Evolutionary conservation across 2,888 invertebrate genomes (phyloP), one percentile per base, ranked within the genome.

Genomic region (Drosophila fulvimacula): DNA sequence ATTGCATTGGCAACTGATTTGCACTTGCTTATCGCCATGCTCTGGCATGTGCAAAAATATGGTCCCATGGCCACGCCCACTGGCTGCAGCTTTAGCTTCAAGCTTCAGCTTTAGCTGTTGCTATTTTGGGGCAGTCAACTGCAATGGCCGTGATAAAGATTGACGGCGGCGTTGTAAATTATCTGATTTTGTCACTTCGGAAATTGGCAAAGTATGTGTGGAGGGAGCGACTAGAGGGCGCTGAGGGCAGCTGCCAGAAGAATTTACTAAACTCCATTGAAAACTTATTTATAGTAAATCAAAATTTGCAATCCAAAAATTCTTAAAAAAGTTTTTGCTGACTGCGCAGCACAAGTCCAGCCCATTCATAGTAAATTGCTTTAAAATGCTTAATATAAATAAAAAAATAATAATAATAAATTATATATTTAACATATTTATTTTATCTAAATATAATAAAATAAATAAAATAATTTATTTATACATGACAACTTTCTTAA

Each of bases 171-270:
- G 88, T 79, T 88, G 84, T 89, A 90, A 91, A 91, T 91, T 90
- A 82, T 85, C 90, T 91, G 90, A 90, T 91, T 91, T 89, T 91
- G 91, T 90, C 91, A 91, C 89, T 81, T 87, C 79, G 85, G 86
- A 91, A 91, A 91, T 91, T 91, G 91, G 90, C 85, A 90, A 88
- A 88, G 88, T 85, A 74, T 88, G 74, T 69, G 72, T 62, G 69
- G 57, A 63, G 58, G 13, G 21, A 21, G 13, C 11, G 36, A n/a
- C 6, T 3, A 5, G 7, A 36, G 36, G 6, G 6, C 1, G n/a
- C 38, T 3, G 38, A 3, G 19, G 39, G 38, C 38, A n/a, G 38
- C n/a, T 38, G 11, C 46, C 59, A 67, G 30, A 53, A 70, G 61
- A 60, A 60, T 56, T 68, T 73, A 38, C 39, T 32, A 11, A 17